Percentiles rank a stretch among this genome's conserved stretches.
Conservation (phyloP, 2,797 vertebrate genomes). For the Muscicapa comitata region DNA sequence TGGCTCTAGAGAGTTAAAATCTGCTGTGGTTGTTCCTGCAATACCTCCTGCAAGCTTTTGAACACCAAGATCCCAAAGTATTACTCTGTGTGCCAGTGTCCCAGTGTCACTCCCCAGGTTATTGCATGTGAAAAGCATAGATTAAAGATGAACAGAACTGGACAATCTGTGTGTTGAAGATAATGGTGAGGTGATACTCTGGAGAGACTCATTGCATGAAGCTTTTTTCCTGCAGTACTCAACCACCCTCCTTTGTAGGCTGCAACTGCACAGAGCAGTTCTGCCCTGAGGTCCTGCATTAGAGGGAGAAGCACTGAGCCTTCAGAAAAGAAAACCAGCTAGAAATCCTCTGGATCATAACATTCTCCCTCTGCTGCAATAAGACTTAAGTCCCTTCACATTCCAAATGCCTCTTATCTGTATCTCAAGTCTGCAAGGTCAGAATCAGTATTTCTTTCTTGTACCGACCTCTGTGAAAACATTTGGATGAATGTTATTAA, state of each 20-base stretch:
- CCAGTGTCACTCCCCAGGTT: background rate
- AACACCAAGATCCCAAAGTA: background rate
- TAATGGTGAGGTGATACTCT: background rate
- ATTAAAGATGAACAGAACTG: background rate
- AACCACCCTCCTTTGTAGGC: background rate
- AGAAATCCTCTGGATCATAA: background rate
- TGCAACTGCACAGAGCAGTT: background rate
- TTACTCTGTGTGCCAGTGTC: background rate
- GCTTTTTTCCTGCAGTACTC: background rate
- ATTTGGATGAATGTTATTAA: conserved; percentile 42
- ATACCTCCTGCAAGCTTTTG: background rate
- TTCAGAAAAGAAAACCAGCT: background rate
- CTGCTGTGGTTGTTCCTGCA: background rate
- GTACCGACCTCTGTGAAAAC: background rate
- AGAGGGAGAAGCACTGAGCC: background rate
- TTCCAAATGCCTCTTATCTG: background rate
- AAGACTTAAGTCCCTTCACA: background rate
- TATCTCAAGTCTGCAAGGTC: background rate
- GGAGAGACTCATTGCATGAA: accelerated
- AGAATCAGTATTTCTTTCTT: background rate
- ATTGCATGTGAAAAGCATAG: background rate
- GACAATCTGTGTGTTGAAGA: background rate
- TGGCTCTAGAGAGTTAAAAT: background rate
- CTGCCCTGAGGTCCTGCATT: background rate
- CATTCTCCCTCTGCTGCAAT: background rate